Conservation (phyloP, 1,140 invertebrate species). For the Drosophila rhopaloa region DNA sequence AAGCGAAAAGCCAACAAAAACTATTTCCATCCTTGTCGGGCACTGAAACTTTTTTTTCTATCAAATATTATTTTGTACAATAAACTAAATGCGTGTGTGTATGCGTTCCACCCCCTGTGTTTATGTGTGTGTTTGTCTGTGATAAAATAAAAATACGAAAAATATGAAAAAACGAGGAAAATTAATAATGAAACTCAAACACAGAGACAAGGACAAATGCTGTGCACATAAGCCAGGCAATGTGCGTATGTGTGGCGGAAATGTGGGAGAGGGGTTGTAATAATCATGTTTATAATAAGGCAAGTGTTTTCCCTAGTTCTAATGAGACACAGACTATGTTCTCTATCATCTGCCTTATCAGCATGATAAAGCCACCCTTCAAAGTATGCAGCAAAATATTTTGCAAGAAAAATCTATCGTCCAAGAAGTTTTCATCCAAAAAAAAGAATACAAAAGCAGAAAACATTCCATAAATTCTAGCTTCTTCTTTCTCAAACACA, state of each 20-base stretch:
- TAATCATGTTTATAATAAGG: conserved; percentile 83
- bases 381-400: conserved; percentile 64
- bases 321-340: conserved; percentile 42
- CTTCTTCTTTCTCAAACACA: conserved; percentile 48
- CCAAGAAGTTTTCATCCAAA: conserved; percentile 67
- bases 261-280: conserved; percentile 55
- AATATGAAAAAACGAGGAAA: conserved; percentile 79
- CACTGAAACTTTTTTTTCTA: conserved; percentile 75
- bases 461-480: conserved; percentile 76
- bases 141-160: conserved; percentile 83
- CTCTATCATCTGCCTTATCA: conserved; percentile 46
- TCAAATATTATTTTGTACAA: conserved; percentile 81
- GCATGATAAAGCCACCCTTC: conserved; percentile 52
- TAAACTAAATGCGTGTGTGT: conserved; percentile 67
- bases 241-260: conserved; percentile 10
- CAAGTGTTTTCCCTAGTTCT: conserved; percentile 66
- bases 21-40: conserved; percentile 62
- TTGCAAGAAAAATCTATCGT: conserved; percentile 74
- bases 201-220: conserved; percentile 69
- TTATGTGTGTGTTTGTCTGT: conserved; percentile 44
- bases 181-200: conserved; percentile 81
- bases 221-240: conserved; percentile 49
- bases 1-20: conserved; percentile 49
- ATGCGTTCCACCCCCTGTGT: conserved; percentile 63
- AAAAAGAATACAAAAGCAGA: conserved; percentile 47